Percentiles rank a stretch among this genome's conserved stretches.
These are phyloP conservation scores for Ormyrus thymus DNA, from an alignment of 2,888 invertebrate genomes.

Conservation along the genomic window DNA sequence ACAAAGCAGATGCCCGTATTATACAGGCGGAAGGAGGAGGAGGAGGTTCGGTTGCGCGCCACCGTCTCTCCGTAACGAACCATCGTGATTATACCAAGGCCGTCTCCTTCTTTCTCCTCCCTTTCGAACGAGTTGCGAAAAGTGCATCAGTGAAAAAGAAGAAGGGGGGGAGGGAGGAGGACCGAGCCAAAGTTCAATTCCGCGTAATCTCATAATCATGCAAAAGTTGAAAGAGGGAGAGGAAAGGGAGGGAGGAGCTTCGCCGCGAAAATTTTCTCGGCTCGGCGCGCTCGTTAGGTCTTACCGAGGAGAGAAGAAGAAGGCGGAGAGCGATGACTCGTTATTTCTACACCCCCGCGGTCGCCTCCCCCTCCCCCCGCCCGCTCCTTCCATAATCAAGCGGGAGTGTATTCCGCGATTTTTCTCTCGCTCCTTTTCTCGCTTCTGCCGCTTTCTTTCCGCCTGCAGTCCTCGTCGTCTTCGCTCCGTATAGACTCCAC, in stretches of 20 bases:
- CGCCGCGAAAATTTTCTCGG: constrained; percentile 34
- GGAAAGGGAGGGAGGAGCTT: constrained; percentile 30
- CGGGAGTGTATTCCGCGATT: constrained; percentile 24
- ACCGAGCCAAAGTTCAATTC: constrained; percentile 49
- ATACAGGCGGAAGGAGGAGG: background rate
- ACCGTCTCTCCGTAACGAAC: constrained; percentile 36
- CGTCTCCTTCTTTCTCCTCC: background rate
- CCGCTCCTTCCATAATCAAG: constrained; percentile 34
- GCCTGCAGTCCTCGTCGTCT: too few species aligned
- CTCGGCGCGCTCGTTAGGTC: constrained; percentile 35
- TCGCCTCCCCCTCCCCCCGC: background rate
- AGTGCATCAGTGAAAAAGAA: constrained; percentile 46
- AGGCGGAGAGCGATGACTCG: constrained; percentile 12
- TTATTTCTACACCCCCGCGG: constrained; percentile 3
- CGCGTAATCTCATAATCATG: constrained; percentile 56
- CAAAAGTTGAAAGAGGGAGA: constrained; percentile 53
- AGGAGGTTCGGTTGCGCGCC: background rate
- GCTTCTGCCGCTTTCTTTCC: too few species aligned
- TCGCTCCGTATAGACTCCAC: too few species aligned
- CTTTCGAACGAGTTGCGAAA: constrained; percentile 45
- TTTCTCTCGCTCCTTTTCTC: background rate
- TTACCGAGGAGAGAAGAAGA: background rate
- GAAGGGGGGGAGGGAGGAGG: background rate
- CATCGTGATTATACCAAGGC: constrained; percentile 33
- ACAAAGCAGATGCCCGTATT: constrained; percentile 22